Evolutionary conservation across 2,113 vertebrate species (phyloP).

Genomic region (Rostratula benghalensis): DNA sequence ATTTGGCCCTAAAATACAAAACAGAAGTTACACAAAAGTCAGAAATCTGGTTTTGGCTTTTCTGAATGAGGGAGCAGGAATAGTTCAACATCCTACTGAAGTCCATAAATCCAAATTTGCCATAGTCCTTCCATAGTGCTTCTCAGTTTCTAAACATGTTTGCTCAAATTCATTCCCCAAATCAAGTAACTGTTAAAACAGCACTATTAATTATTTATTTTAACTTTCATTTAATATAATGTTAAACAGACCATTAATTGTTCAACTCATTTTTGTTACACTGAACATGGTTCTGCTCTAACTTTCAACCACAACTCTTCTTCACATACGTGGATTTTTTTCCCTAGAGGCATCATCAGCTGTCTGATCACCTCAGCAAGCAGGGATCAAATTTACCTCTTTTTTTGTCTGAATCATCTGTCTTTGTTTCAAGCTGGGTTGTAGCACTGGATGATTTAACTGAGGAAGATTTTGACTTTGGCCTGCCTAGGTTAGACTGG

Average conservation of each 20-base stretch:
- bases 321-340: background rate
- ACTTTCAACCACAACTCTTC: background rate
- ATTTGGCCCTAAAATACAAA: conserved; percentile 74
- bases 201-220: background rate
- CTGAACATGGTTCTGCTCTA: background rate
- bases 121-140: background rate
- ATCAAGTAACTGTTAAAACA: background rate
- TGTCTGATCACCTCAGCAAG: background rate
- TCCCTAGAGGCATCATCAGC: background rate
- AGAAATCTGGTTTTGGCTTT: background rate
- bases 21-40: background rate
- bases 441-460: conserved; percentile 55
- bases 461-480: conserved; percentile 73
- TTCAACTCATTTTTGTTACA: background rate
- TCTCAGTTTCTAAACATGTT: background rate
- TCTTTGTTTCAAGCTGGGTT: conserved; percentile 67
- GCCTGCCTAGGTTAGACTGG: conserved; percentile 66
- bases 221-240: background rate
- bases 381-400: conserved; percentile 73
- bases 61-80: background rate
- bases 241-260: background rate
- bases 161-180: background rate
- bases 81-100: background rate
- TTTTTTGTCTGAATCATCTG: conserved; percentile 77
- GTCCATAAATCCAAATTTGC: background rate